These are phyloP conservation scores for Isurus oxyrinchus DNA, from an alignment of 2,113 vertebrate genomes.

Conservation along the genomic window DNA sequence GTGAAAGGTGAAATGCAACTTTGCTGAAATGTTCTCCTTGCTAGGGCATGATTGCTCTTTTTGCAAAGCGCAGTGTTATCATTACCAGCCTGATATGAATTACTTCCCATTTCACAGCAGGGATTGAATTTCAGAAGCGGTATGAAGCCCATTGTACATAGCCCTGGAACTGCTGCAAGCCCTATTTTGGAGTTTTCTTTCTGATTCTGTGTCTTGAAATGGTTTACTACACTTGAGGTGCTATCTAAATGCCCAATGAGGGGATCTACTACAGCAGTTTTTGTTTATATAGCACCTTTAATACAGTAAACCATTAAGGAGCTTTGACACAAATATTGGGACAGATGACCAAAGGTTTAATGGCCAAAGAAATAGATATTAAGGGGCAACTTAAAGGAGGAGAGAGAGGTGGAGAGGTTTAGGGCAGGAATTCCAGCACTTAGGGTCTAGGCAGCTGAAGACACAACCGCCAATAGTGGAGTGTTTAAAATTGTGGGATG, in stretches of 20 bases:
- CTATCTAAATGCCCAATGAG: background rate
- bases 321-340: background rate
- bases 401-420: background rate
- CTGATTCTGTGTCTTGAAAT: background rate
- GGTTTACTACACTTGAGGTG: background rate
- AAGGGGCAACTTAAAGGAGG: background rate
- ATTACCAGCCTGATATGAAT: conserved; percentile 37
- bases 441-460: background rate
- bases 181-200: background rate
- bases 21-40: too few relatives aligned
- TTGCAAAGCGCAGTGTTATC: conserved; percentile 36
- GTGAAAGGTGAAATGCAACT: conserved; percentile 39
- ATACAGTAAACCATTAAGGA: background rate
- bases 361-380: background rate
- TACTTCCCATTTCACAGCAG: conserved; percentile 45
- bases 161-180: background rate
- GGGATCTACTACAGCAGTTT: background rate
- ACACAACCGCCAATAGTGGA: background rate
- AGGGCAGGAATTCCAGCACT: background rate
- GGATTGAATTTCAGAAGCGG: conserved; percentile 36
- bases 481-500: too few relatives aligned
- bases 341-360: background rate
- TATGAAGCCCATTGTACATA: background rate
- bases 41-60: too few relatives aligned
- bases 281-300: background rate